Conservation (phyloP, 2,113 vertebrate genomes). For the Toxostoma redivivum region DNA sequence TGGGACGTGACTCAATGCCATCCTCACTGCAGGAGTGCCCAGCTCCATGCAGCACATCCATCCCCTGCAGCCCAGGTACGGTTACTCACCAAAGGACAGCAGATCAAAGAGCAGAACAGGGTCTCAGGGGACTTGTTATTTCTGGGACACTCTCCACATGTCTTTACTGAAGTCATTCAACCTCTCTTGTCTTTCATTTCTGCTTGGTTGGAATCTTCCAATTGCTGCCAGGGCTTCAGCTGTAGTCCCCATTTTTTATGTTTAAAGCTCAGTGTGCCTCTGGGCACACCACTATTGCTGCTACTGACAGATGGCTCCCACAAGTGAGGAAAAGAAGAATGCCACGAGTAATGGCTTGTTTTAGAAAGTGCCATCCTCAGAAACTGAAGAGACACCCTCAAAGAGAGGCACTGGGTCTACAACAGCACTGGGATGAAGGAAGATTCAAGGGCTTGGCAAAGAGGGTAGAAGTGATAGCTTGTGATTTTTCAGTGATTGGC, state of each 20-base stretch:
- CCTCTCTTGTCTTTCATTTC: neutral
- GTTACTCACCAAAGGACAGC: neutral
- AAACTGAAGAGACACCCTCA: neutral
- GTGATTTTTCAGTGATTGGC: neutral
- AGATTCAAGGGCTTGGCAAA: neutral
- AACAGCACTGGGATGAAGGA: neutral
- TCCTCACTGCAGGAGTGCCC: neutral
- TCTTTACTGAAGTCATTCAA: neutral
- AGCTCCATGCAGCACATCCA: accelerated
- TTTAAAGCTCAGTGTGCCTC: neutral
- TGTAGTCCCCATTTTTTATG: neutral
- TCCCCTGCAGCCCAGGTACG: neutral
- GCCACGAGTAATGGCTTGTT: accelerated
- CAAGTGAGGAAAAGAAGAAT: neutral
- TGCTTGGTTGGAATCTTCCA: neutral
- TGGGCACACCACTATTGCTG: neutral
- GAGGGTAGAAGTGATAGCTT: neutral
- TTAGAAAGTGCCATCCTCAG: neutral
- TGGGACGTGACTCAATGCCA: neutral
- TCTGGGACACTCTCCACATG: neutral
- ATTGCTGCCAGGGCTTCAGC: neutral
- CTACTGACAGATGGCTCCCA: neutral
- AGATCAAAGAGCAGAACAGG: neutral
- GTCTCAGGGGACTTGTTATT: neutral
- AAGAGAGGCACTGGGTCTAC: neutral